Percentiles rank a stretch among this genome's conserved stretches.
Evolutionary conservation across 2,113 vertebrate species (phyloP).

Genomic region (Ceratotherium simum): DNA sequence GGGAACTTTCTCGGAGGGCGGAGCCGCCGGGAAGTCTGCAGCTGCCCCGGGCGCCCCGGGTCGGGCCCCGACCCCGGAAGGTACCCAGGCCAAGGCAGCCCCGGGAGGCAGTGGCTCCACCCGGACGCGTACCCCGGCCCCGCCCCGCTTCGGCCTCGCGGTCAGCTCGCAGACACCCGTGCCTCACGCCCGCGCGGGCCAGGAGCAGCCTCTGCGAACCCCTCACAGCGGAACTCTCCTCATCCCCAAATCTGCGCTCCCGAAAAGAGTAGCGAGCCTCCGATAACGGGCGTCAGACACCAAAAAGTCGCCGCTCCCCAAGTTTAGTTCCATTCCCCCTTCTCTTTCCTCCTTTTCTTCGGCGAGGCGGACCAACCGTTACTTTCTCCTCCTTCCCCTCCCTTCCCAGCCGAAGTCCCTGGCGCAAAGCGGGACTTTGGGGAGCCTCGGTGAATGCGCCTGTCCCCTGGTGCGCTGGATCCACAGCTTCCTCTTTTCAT

Average conservation of each 20-base stretch:
- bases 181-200: neutral
- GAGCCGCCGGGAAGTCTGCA: neutral
- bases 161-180: neutral
- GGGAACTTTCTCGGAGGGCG: conserved; percentile 54
- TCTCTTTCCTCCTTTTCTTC: neutral
- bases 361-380: neutral
- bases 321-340: neutral
- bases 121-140: neutral
- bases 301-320: neutral
- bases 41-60: neutral
- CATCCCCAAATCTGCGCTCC: conserved; percentile 4
- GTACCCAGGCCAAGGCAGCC: neutral
- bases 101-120: neutral
- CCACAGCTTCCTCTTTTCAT: conserved; percentile 43
- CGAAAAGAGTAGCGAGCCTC: conserved; percentile 36
- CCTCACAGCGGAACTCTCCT: neutral
- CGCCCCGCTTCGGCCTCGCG: neutral
- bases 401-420: neutral
- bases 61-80: fast-evolving
- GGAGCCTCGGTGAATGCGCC: neutral
- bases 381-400: neutral
- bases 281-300: neutral
- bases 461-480: conserved; percentile 13
- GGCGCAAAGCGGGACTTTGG: conserved; percentile 44
- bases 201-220: neutral